Base-by-base conservation (phyloP, 2,797 vertebrate genomes). In the Podarcis lilfordi region DNA sequence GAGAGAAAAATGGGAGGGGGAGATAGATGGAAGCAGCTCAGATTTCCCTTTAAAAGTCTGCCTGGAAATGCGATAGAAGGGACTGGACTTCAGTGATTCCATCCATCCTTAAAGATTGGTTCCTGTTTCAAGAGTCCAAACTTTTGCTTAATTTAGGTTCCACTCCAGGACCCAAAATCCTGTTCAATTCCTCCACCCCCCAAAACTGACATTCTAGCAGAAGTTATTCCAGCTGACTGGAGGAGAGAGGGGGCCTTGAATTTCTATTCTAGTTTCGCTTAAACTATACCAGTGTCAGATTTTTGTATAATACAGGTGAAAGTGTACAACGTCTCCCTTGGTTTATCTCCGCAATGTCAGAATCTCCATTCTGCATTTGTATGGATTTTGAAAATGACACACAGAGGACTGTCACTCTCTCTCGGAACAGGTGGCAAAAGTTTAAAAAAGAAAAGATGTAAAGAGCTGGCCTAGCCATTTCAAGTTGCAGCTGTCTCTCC, bases 381-480 rank as follows among this genome's bases (percentile, higher is more conserved):
- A 80, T 75, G 78, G 78, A 84, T 61, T 83, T 79, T 59, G 75
- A 80, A 64, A 85, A 72, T 74, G 88, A 50, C 55, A 77, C 61
- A 21, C 61, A 59, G 86, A 90, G 86, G 82, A 84, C n/a, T 4
- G 29, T 29, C 1, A 0, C 0, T 19, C 6, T 19, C 6, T 40
- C 23, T 81, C 32, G 59, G 37, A 90, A 78, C 0, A 82, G 35
- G 61, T 21, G 19, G 81, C 86, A 89, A 40, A 85, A 64, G 40
- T 86, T 82, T 25, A 55, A 13, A 77, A 55, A 37, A 45, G 0
- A 77, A 93, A 59, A 25, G 5, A 55, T 25, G 15, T 35, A 27
- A 79, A 64, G 45, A 88, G 5, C 45, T 91, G 29, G 77, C n/a
- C 64, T 50, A 84, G 86, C 87, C 23, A 79, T 85, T 94, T 77